Conservation (phyloP, 2,797 vertebrate species). For the Nothura maculosa region DNA sequence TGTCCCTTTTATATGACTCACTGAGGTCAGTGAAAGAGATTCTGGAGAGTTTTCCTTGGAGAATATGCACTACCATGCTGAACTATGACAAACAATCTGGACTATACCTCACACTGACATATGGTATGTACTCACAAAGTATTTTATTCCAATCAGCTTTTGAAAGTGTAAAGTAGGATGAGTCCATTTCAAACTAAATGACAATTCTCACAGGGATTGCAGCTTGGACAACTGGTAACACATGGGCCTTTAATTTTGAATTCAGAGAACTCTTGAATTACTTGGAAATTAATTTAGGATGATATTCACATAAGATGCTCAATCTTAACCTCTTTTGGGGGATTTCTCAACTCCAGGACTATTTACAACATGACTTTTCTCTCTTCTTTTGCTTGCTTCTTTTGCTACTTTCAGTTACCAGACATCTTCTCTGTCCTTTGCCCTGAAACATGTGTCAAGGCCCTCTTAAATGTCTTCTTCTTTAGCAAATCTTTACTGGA, state of each 20-base stretch:
- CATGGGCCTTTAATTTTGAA: neutral
- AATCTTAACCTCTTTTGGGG: neutral
- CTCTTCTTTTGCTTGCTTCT: neutral
- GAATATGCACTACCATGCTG: neutral
- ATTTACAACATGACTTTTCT: neutral
- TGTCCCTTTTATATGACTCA: neutral
- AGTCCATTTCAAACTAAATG: neutral
- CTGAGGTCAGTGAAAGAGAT: neutral
- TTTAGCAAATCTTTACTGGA: neutral
- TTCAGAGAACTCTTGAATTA: neutral
- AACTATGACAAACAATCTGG: neutral
- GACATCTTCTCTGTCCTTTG: neutral
- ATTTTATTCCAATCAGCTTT: neutral
- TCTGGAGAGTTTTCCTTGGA: neutral
- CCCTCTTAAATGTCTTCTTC: neutral
- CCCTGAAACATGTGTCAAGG: neutral
- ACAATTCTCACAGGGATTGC: neutral
- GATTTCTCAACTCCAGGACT: neutral
- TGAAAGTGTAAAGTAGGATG: neutral
- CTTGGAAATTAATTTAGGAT: neutral
- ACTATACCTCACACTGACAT: neutral
- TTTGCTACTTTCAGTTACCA: neutral
- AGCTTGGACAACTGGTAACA: neutral
- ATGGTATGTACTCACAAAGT: neutral
- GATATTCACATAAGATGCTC: neutral